Evolutionary conservation across 2,797 vertebrate genomes (phyloP).

Genomic region (Epinephelus malabaricus): DNA sequence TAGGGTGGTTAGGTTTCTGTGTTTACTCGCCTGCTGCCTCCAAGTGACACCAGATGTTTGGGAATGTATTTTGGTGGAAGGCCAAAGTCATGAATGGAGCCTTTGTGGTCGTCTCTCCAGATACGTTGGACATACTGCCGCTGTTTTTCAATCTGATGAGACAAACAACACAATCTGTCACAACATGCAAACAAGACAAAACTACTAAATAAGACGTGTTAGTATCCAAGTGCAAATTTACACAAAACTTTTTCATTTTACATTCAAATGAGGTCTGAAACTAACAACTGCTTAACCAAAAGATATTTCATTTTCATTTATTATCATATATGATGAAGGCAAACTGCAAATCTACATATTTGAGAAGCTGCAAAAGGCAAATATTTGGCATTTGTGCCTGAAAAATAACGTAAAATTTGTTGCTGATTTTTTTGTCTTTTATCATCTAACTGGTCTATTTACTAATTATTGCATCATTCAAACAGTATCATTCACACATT

Average conservation of each 20-base stretch:
- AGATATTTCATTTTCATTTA: not conserved
- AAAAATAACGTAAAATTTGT: no score
- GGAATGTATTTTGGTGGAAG: conserved; percentile 81
- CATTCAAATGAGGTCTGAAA: no score
- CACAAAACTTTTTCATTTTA: no score
- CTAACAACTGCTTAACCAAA: no score
- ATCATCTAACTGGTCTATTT: not conserved
- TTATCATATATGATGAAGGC: not conserved
- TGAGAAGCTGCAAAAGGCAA: not conserved
- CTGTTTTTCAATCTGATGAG: conserved; percentile 82
- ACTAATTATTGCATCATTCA: not conserved
- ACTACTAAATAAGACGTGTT: not conserved
- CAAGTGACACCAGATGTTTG: conserved; percentile 84
- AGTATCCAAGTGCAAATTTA: not conserved
- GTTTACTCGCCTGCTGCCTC: conserved; percentile 78
- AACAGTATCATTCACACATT: not conserved
- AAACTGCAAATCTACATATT: not conserved
- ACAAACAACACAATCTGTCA: conserved; percentile 23
- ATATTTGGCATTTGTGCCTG: not conserved
- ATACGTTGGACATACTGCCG: conserved; percentile 80
- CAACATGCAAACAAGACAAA: not conserved
- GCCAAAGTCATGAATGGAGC: conserved; percentile 73
- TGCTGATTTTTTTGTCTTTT: not conserved
- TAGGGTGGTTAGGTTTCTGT: not conserved
- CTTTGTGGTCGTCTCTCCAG: conserved; percentile 71